phyloP scores from a whole-genome alignment of 2,797 vertebrate species.

The Denticeps clupeoides region DNA sequence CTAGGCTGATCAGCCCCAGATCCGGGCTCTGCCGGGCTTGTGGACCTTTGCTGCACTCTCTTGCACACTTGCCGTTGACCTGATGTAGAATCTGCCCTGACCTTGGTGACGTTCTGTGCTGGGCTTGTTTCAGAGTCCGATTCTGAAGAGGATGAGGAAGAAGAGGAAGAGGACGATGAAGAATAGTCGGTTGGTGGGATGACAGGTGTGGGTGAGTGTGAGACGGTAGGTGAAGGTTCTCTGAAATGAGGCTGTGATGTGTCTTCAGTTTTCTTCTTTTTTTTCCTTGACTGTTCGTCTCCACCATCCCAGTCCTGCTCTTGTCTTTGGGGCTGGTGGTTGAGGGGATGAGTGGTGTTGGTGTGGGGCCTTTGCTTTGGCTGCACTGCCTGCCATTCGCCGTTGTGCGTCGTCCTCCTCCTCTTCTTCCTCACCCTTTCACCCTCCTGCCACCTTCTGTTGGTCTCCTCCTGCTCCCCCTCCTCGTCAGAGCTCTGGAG shows the following conservation, averaged over 20 bases:
- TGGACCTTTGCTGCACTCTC: conserved; percentile 40
- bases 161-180: conserved; percentile 25
- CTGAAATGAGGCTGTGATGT: conserved; percentile 13
- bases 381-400: conserved; percentile 28
- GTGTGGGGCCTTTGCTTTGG: conserved; percentile 35
- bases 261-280: conserved; percentile 13
- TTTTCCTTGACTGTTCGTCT: conserved; percentile 10
- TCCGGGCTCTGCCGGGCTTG: conserved; percentile 23
- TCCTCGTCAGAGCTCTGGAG: conserved; percentile 26
- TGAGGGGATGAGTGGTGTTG: conserved; percentile 27
- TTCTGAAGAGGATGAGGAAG: conserved; percentile 22
- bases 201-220: neutral
- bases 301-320: conserved; percentile 12
- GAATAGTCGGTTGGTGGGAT: conserved; percentile 1
- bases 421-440: conserved; percentile 16
- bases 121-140: conserved; percentile 42
- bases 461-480: conserved; percentile 6
- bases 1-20: conserved; percentile 26
- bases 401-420: conserved; percentile 21
- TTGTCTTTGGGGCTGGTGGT: conserved; percentile 16
- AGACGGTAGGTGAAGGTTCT: conserved; percentile 5
- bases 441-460: conserved; percentile 14
- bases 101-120: conserved; percentile 56
- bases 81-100: conserved; percentile 54
- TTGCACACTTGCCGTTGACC: conserved; percentile 50